Evolutionary conservation across 2,888 invertebrate genomes (phyloP).

Genomic region (Cerastoderma edule): DNA sequence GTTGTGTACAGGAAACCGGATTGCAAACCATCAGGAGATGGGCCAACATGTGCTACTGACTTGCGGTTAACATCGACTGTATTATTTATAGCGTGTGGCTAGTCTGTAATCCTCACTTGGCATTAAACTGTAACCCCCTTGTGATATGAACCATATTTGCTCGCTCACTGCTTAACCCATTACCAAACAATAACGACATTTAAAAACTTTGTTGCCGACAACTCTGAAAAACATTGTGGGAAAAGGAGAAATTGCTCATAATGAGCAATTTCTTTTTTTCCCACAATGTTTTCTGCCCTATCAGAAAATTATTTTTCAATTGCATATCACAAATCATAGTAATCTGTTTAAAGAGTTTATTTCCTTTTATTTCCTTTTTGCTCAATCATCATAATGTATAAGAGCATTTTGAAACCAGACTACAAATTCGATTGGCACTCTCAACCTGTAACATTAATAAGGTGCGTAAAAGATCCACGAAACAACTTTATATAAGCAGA

Average conservation of each 20-base stretch:
- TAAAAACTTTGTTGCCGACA: neutral
- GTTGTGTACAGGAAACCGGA: neutral
- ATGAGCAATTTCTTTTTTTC: neutral
- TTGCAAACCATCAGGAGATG: neutral
- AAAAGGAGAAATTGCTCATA: conserved; percentile 4
- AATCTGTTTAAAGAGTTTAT: neutral
- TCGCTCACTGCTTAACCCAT: conserved; percentile 3
- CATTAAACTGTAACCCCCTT: neutral
- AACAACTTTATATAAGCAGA: no score
- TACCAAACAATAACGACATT: neutral
- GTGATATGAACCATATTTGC: conserved; percentile 9
- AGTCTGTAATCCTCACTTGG: neutral
- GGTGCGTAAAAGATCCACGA: no score
- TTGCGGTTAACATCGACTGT: neutral
- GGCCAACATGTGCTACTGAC: neutral
- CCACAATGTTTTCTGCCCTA: neutral
- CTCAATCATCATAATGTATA: neutral
- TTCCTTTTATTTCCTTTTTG: neutral
- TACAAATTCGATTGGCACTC: no score
- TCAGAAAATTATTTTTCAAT: neutral
- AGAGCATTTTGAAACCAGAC: no score
- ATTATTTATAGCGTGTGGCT: neutral
- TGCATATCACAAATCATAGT: neutral
- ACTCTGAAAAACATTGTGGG: neutral
- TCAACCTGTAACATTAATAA: no score